These are phyloP conservation scores for Xyrichtys novacula DNA, from an alignment of 2,797 vertebrate species.

Conservation along the genomic window DNA sequence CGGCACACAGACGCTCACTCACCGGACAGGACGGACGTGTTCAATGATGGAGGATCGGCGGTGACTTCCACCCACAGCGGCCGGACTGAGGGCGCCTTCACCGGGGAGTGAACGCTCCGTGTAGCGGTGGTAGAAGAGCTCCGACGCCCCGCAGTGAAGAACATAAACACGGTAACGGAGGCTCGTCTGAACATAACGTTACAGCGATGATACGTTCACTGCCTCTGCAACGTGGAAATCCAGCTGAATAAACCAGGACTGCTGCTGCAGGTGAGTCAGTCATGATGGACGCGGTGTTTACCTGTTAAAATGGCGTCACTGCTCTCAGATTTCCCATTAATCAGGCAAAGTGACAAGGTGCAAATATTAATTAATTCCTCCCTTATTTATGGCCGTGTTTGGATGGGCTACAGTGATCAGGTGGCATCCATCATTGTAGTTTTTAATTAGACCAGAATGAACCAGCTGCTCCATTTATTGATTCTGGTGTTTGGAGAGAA, in stretches of 20 bases:
- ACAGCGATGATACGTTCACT: conserved; percentile 7
- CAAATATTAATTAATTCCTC: neutral
- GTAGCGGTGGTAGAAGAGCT: neutral
- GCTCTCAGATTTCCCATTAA: neutral
- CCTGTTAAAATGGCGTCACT: neutral
- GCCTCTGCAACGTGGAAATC: neutral
- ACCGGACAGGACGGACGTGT: conserved; percentile 14
- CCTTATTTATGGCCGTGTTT: neutral
- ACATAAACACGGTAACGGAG: neutral
- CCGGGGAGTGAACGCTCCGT: conserved; percentile 13
- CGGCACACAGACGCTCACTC: neutral
- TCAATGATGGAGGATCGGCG: conserved; percentile 22
- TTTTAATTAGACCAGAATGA: neutral
- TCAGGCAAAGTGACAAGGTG: neutral
- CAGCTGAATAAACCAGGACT: conserved; percentile 6
- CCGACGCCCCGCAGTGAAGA: neutral
- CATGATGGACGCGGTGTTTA: neutral
- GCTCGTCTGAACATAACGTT: neutral
- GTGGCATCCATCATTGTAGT: conserved; percentile 8
- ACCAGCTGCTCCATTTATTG: conserved; percentile 11
- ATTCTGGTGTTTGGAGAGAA: neutral
- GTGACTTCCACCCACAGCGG: conserved; percentile 21
- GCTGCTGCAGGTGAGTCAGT: conserved; percentile 54
- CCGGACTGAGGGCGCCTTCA: conserved; percentile 18
- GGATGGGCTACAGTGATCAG: conserved; percentile 10